phyloP scores from a whole-genome alignment of 2,888 invertebrate genomes.

The Ephialtes manifestator region DNA sequence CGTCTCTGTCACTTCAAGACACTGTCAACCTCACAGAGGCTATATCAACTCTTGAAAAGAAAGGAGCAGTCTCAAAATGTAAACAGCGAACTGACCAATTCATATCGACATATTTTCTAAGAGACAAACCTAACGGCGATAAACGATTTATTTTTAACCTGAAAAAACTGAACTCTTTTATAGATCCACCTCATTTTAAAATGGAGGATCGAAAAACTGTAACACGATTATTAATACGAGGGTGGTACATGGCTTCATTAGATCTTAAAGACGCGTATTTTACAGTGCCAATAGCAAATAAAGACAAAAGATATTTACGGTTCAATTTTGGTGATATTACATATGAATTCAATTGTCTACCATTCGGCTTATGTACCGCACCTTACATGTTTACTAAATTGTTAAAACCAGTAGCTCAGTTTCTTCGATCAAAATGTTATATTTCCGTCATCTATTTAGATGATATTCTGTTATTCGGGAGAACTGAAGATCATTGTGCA shows the following conservation, averaged over 20 bases:
- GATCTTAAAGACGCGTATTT: background rate
- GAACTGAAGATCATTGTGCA: background rate
- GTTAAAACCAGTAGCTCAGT: background rate
- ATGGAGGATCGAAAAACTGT: conserved; percentile 6
- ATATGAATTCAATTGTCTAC: conserved; percentile 27
- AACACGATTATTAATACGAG: background rate
- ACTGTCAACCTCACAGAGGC: background rate
- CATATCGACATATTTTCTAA: background rate
- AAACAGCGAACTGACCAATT: background rate
- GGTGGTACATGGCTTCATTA: background rate
- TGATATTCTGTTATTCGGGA: conserved; percentile 17
- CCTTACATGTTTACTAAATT: conserved; percentile 32
- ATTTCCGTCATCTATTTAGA: conserved; percentile 39
- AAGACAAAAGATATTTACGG: conserved; percentile 6
- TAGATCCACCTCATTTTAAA: conserved; percentile 18
- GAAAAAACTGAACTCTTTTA: conserved; percentile 24
- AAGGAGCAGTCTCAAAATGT: conserved; percentile 23
- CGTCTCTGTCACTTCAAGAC: background rate
- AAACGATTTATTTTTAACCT: conserved; percentile 5
- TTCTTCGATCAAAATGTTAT: conserved; percentile 1
- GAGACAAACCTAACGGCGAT: background rate
- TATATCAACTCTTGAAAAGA: background rate
- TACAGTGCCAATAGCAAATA: background rate
- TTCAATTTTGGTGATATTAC: background rate
- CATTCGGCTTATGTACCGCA: conserved; percentile 19